phyloP scores from a whole-genome alignment of 2,888 invertebrate species.

The Actias luna region DNA sequence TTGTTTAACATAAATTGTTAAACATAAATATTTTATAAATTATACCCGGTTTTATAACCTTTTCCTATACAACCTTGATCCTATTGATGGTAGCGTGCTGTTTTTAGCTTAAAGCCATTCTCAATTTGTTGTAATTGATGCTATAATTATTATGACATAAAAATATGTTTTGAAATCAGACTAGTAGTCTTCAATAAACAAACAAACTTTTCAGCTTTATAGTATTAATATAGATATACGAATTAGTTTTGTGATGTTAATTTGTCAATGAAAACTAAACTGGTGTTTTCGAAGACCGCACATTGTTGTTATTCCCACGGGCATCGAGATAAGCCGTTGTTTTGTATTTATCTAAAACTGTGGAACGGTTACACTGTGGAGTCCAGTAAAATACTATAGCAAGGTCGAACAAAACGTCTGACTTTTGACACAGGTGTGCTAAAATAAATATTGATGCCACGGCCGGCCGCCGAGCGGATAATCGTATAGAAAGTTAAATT shows the following conservation, averaged over 20 bases:
- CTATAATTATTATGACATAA: no score
- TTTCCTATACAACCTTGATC: no score
- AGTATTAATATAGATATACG: background rate
- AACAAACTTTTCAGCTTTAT: no score
- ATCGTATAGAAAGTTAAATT: background rate
- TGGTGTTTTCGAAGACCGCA: background rate
- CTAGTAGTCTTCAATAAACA: no score
- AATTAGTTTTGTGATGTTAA: background rate
- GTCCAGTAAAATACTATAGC: background rate
- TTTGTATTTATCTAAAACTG: background rate
- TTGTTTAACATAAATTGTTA: no score
- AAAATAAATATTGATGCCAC: constrained; percentile 1
- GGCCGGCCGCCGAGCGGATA: background rate
- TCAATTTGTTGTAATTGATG: no score
- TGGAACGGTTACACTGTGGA: background rate
- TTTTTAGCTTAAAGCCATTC: no score
- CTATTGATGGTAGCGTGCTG: no score
- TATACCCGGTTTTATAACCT: no score
- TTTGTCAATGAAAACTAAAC: background rate
- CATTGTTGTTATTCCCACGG: background rate
- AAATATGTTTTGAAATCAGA: no score
- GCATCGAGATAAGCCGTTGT: background rate
- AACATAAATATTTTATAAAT: no score
- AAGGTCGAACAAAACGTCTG: background rate
- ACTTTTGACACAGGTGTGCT: constrained; percentile 4